Evolutionary conservation across 2,888 invertebrate species (phyloP).

Genomic region (Macrosoma leucophasiata): DNA sequence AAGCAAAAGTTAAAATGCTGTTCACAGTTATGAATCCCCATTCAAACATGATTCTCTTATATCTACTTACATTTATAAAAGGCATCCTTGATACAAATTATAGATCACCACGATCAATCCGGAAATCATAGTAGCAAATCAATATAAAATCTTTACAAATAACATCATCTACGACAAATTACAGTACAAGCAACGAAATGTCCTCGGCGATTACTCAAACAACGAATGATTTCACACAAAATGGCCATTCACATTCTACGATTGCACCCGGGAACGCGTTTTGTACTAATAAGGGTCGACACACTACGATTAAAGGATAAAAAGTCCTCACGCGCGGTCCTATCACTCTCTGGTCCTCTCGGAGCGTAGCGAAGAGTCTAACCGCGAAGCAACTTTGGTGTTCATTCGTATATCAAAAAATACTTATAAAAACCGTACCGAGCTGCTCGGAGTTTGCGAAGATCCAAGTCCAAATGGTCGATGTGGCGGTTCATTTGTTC

Average conservation of each 20-base stretch:
- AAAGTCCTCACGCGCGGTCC: slow-evolving; percentile 1
- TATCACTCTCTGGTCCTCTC: slow-evolving; percentile 2
- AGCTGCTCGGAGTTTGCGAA: slow-evolving; percentile 29
- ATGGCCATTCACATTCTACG: slow-evolving; percentile 51
- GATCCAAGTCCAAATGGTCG: slow-evolving; percentile 29
- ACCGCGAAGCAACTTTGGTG: slow-evolving; percentile 56
- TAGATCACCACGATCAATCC: slow-evolving; percentile 47
- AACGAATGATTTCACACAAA: slow-evolving; percentile 36
- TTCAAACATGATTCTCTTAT: slow-evolving; percentile 55
- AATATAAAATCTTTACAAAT: slow-evolving; percentile 47
- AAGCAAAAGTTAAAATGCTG: slow-evolving; percentile 56
- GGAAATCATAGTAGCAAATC: slow-evolving; percentile 49
- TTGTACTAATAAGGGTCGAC: slow-evolving; percentile 60
- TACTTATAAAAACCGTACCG: slow-evolving; percentile 24
- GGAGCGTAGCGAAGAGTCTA: slow-evolving; percentile 29
- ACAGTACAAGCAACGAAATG: slow-evolving; percentile 61
- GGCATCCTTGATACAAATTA: slow-evolving; percentile 63
- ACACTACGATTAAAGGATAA: slow-evolving; percentile 8
- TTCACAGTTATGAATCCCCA: slow-evolving; percentile 55
- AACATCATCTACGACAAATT: slow-evolving; percentile 52
- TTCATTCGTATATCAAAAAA: slow-evolving; percentile 31
- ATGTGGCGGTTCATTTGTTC: slow-evolving; percentile 50
- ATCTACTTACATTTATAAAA: slow-evolving; percentile 69
- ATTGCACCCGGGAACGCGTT: slow-evolving; percentile 49
- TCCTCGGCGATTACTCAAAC: slow-evolving; percentile 51